A percentile compares a stretch with the other conserved stretches of the same genome.
phyloP scores from a whole-genome alignment of 2,113 vertebrate genomes.

The Propithecus coquereli region DNA sequence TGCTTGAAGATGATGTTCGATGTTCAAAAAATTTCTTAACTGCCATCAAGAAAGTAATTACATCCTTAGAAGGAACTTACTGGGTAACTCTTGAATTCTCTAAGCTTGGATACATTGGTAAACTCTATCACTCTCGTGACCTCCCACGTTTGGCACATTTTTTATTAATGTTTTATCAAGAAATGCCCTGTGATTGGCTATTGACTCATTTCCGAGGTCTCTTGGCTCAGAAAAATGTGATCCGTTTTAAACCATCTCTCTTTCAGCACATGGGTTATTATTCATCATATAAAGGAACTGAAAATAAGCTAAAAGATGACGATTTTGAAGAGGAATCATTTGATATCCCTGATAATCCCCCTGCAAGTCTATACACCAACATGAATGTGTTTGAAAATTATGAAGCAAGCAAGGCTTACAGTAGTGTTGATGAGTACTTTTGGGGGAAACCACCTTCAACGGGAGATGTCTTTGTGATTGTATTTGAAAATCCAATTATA shows the following conservation, averaged over 20 bases:
- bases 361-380: slow-evolving; percentile 93
- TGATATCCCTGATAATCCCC: slow-evolving; percentile 97
- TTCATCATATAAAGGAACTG: slow-evolving; percentile 95
- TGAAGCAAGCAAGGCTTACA: slow-evolving; percentile 94
- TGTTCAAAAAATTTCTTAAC: slow-evolving; percentile 97
- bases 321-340: slow-evolving; percentile 98
- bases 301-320: slow-evolving; percentile 98
- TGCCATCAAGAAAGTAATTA: slow-evolving; percentile 96
- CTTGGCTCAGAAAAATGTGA: slow-evolving; percentile 95
- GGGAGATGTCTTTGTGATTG: slow-evolving; percentile 93
- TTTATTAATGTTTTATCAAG: slow-evolving; percentile 99
- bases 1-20: slow-evolving; percentile 97
- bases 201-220: slow-evolving; percentile 95
- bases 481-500: slow-evolving; percentile 93
- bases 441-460: slow-evolving; percentile 95
- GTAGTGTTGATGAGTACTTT: slow-evolving; percentile 96
- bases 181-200: slow-evolving; percentile 99
- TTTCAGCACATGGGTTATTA: slow-evolving; percentile 99
- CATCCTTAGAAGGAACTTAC: slow-evolving; percentile 94
- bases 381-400: slow-evolving; percentile 99
- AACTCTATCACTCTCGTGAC: slow-evolving; percentile 92
- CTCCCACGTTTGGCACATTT: slow-evolving; percentile 96
- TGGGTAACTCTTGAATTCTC: slow-evolving; percentile 99
- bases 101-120: slow-evolving; percentile 98
- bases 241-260: slow-evolving; percentile 97